Percentiles rank a stretch among this genome's conserved stretches.
Conservation (phyloP, 2,113 vertebrate species). For the Dicentrarchus labrax region DNA sequence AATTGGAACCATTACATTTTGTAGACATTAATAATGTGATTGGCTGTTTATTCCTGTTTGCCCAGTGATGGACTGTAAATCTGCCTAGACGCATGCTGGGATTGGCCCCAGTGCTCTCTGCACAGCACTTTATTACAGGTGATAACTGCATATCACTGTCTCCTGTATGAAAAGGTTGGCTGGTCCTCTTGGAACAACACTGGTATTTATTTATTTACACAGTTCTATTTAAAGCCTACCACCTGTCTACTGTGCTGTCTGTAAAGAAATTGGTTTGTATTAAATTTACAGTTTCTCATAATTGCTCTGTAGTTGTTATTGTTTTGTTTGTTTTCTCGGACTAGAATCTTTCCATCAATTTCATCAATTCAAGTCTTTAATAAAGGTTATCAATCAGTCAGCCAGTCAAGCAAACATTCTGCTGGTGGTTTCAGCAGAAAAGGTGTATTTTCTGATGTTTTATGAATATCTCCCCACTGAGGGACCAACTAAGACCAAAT, state of each 20-base stretch:
- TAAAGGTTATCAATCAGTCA: neutral
- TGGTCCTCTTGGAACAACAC: neutral
- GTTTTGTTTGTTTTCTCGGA: neutral
- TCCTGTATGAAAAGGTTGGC: neutral
- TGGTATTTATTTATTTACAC: neutral
- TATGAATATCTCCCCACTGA: conserved; percentile 13
- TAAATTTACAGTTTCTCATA: neutral
- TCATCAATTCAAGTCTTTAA: neutral
- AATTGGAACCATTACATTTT: conserved; percentile 33
- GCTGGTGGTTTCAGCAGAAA: neutral
- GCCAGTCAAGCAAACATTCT: neutral
- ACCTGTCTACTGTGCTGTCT: neutral
- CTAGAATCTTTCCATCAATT: neutral
- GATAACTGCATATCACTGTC: conserved; percentile 19
- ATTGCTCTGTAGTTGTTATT: neutral
- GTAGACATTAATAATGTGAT: conserved; percentile 25
- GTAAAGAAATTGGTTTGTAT: neutral
- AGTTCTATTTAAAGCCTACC: neutral
- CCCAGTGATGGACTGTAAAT: neutral
- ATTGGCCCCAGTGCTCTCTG: conserved; percentile 8
- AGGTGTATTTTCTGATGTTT: neutral
- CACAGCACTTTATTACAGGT: conserved; percentile 12
- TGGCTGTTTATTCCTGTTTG: conserved; percentile 45
- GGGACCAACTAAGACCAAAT: conserved; percentile 22
- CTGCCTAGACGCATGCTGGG: conserved; percentile 5